Conservation (phyloP, 2,113 vertebrate genomes). For the Circaetus gallicus region DNA sequence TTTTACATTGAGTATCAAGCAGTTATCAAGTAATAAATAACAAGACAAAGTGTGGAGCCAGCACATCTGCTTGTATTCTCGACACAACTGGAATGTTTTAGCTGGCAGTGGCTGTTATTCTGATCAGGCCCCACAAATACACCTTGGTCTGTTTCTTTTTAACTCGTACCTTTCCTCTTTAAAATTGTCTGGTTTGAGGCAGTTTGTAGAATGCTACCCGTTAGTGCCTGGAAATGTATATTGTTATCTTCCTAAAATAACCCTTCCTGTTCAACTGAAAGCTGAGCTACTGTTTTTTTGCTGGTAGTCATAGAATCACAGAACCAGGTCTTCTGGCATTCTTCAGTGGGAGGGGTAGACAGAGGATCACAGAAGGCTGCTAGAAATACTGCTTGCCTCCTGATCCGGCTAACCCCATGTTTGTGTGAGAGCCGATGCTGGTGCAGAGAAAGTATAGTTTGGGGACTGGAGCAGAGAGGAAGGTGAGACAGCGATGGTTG, state of each 20-base stretch:
- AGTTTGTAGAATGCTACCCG: background rate
- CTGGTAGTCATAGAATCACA: background rate
- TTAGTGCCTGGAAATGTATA: background rate
- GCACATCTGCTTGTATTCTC: background rate
- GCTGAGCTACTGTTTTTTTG: background rate
- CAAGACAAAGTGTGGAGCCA: background rate
- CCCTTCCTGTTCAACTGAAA: background rate
- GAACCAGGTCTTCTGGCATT: background rate
- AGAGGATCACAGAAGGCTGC: background rate
- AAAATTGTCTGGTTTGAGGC: background rate
- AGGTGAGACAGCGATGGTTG: rapidly evolving
- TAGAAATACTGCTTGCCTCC: background rate
- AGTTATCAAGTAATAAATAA: background rate
- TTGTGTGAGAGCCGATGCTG: background rate
- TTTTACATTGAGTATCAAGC: background rate
- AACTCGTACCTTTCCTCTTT: background rate
- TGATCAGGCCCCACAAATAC: background rate
- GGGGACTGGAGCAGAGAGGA: background rate
- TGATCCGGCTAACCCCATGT: background rate
- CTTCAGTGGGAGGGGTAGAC: background rate
- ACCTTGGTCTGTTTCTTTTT: background rate
- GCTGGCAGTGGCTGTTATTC: background rate
- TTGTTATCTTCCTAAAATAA: background rate
- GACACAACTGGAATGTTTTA: background rate
- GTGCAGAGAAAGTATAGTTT: background rate